phyloP scores from a whole-genome alignment of 2,888 invertebrate genomes.

The Oegoconia quadripuncta region DNA sequence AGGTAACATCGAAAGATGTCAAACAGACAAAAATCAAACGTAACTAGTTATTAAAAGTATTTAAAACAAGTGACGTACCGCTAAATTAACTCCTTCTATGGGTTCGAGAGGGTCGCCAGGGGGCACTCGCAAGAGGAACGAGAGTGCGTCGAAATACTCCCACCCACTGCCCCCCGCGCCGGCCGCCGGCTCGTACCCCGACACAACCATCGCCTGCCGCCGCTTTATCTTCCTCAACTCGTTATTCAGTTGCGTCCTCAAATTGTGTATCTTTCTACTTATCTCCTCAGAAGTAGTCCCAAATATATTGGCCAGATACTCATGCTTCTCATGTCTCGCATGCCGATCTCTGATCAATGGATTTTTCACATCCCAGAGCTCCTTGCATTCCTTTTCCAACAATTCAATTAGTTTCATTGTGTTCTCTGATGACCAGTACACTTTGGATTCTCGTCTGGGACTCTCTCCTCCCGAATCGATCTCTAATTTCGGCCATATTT shows the following conservation, averaged over 20 bases:
- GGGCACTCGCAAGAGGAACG: conserved; percentile 50
- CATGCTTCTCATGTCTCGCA: conserved; percentile 46
- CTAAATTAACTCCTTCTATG: conserved; percentile 58
- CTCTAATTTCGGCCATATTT: conserved; percentile 57
- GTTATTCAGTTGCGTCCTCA: conserved; percentile 64
- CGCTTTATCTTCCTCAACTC: conserved; percentile 65
- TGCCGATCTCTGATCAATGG: conserved; percentile 46
- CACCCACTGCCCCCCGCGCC: conserved; percentile 49
- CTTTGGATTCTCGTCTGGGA: conserved; percentile 31
- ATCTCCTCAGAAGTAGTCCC: conserved; percentile 61
- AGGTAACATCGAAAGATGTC: too few relatives aligned
- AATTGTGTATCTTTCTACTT: conserved; percentile 62
- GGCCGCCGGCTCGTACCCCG: conserved; percentile 23
- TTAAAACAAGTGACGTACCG: conserved; percentile 37
- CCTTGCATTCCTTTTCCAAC: conserved; percentile 58
- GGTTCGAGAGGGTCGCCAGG: conserved; percentile 43
- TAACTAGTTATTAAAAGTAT: neutral
- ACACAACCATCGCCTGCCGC: conserved; percentile 30
- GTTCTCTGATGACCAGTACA: conserved; percentile 55
- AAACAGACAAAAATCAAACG: too few relatives aligned
- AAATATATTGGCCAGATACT: conserved; percentile 56
- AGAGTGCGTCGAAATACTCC: conserved; percentile 67
- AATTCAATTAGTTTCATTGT: conserved; percentile 56
- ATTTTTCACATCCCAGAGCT: conserved; percentile 61
- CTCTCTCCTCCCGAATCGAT: conserved; percentile 46